Conservation (phyloP, 2,113 vertebrate species). For the Zosterops lateralis region DNA sequence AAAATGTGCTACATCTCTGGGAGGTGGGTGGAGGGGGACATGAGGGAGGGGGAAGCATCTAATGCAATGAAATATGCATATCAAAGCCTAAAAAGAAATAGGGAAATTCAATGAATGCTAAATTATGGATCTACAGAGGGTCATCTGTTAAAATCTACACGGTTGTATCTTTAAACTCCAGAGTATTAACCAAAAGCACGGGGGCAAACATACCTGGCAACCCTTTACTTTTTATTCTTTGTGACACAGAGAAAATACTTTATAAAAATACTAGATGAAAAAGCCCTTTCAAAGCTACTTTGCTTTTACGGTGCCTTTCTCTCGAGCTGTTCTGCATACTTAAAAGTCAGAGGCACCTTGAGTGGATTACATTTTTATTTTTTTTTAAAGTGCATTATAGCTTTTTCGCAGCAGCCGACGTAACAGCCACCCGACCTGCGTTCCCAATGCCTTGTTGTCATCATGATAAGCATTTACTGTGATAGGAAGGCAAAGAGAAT, state of each 20-base stretch:
- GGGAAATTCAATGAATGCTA: slow-evolving; percentile 70
- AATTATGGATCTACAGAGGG: slow-evolving; percentile 70
- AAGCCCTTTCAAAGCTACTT: slow-evolving; percentile 64
- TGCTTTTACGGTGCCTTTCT: slow-evolving; percentile 66
- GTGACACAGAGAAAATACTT: slow-evolving; percentile 64
- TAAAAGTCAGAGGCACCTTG: slow-evolving; percentile 76
- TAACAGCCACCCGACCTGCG: slow-evolving; percentile 32
- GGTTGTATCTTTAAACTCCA: slow-evolving; percentile 65
- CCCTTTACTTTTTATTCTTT: slow-evolving; percentile 61
- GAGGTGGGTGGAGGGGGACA: slow-evolving; percentile 12
- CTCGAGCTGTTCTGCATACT: slow-evolving; percentile 71
- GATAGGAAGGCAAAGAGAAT: slow-evolving; percentile 72
- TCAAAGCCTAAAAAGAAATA: slow-evolving; percentile 68
- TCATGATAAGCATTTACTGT: slow-evolving; percentile 66
- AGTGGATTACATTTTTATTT: slow-evolving; percentile 50
- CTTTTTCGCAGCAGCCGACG: slow-evolving; percentile 34
- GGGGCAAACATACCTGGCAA: slow-evolving; percentile 68
- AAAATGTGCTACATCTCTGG: slow-evolving; percentile 67
- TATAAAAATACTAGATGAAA: slow-evolving; percentile 76
- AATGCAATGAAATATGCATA: slow-evolving; percentile 71
- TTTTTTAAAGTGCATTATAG: slow-evolving; percentile 43
- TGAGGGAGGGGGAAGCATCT: slow-evolving; percentile 50
- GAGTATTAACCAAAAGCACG: slow-evolving; percentile 68
- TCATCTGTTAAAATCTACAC: slow-evolving; percentile 54
- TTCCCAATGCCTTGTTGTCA: slow-evolving; percentile 65